Evolutionary conservation across 1,140 invertebrate species (phyloP), one percentile per base, ranked within the genome.

Genomic region (Phthorimaea operculella): DNA sequence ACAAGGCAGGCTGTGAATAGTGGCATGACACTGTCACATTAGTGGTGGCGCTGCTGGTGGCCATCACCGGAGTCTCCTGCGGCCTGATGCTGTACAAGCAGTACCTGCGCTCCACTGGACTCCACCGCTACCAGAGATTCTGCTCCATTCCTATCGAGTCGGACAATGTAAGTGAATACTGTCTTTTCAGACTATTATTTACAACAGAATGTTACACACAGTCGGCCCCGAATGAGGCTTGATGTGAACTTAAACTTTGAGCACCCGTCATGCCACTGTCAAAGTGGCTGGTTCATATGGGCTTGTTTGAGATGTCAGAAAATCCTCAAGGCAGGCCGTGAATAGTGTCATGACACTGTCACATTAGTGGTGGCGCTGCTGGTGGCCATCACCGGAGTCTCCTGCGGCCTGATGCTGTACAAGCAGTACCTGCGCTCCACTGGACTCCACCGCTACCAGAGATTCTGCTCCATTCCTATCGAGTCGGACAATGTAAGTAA

Each of bases 51-150:
- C 66, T 95, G 0, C 70, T 92, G 33, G 90, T 94, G 1, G 89
- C 94, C 69, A 88, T 91, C 47, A 88, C 92, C 65, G 93, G 93
- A 6, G 89, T 95, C 33, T 87, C 93, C 45, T 47, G 36, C 51
- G 90, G 91, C 18, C 36, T 39, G 94, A 91, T 92, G 66, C 83
- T 96, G 17, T 95, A 95, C 79, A 89, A 89, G n/a, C 89, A 93
- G 54, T 92, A 93, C 74, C 83, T 90, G 1, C 88, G 88, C 33
- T 80, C 86, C 34, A 87, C 90, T 76, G 81, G 88, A 70, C 86
- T 88, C 9, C 87, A 87, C 45, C 87, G 86, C 52, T 90, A 88
- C 66, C 88, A 87, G 44, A 90, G 90, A 21, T 90, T 89, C 83
- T 92, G 89, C 68, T 90, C 88, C 52, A 90, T 92, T 55, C 90